Conservation (phyloP, 2,888 invertebrate species). For the Rhaphigaster nebulosa region DNA sequence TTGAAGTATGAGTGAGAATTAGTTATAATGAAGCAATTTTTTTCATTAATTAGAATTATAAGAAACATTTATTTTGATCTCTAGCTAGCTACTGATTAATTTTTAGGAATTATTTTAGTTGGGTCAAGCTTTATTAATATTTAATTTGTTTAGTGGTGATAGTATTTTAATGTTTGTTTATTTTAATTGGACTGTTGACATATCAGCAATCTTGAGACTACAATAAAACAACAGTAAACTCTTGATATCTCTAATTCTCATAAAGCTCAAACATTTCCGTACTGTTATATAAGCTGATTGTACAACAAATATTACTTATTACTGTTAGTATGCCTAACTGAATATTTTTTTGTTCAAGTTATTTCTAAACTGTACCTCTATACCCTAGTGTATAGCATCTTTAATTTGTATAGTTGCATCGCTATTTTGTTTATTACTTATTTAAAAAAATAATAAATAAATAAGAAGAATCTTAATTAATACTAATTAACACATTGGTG, state of each 20-base stretch:
- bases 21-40: background rate
- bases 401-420: conserved; percentile 18
- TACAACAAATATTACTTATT: conserved; percentile 22
- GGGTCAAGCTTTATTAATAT: conserved; percentile 28
- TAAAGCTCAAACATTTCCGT: background rate
- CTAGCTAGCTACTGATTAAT: conserved; percentile 32
- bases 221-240: background rate
- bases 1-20: conserved; percentile 35
- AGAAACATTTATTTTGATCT: conserved; percentile 28
- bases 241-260: background rate
- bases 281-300: background rate
- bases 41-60: background rate
- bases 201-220: conserved; percentile 11
- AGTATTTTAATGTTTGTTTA: conserved; percentile 23
- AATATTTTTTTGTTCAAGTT: background rate
- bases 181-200: conserved; percentile 21
- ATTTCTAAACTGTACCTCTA: background rate
- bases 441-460: background rate
- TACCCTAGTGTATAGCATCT: background rate
- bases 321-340: background rate
- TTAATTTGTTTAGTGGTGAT: conserved; percentile 31
- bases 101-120: conserved; percentile 5
- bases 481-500: background rate
- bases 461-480: background rate
- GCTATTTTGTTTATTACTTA: background rate